phyloP scores from a whole-genome alignment of 2,797 vertebrate genomes.

The Emys orbicularis region DNA sequence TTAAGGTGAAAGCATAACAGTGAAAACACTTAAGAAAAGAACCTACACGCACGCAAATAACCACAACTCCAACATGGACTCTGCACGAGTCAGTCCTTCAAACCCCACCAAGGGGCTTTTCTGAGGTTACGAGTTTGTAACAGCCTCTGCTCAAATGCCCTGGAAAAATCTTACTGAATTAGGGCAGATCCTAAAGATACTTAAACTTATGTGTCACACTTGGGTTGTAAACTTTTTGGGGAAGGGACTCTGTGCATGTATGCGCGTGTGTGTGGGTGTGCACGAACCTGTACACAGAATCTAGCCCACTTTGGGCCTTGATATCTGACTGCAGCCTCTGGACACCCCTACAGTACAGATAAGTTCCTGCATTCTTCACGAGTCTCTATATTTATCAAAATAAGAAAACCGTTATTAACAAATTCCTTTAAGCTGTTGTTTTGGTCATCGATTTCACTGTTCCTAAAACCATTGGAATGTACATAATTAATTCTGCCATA shows the following conservation, averaged over 20 bases:
- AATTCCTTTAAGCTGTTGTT: neutral
- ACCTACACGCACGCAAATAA: neutral
- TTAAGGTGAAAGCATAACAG: neutral
- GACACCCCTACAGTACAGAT: neutral
- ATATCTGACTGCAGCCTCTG: neutral
- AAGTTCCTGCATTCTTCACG: neutral
- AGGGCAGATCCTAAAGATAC: too few species aligned
- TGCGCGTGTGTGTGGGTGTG: too few species aligned
- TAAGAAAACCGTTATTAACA: neutral
- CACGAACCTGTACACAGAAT: neutral
- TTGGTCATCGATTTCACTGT: neutral
- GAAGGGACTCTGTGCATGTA: neutral
- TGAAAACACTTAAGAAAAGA: neutral
- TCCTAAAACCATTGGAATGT: neutral
- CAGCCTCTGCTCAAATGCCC: neutral
- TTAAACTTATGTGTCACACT: neutral
- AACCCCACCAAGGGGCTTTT: neutral
- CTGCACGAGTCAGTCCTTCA: neutral
- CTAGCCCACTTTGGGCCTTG: neutral
- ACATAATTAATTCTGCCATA: neutral
- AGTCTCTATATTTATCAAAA: constrained; percentile 16
- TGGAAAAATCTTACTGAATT: neutral
- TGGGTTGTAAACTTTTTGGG: neutral
- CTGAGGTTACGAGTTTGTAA: neutral
- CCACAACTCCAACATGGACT: neutral